Base-by-base conservation (phyloP, 1,140 invertebrate genomes). In the Bombus turneri region DNA sequence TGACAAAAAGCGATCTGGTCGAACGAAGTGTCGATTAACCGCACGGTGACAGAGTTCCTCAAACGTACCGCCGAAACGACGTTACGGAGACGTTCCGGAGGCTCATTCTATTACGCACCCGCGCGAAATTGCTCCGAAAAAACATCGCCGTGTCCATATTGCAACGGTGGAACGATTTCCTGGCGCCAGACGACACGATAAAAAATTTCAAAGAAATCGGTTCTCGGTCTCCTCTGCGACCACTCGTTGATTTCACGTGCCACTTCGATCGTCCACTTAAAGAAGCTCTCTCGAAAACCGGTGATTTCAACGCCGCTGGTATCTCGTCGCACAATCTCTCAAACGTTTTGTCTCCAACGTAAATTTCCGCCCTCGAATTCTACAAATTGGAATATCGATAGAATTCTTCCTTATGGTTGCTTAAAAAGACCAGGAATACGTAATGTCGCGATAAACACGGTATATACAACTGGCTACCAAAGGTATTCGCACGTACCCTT, bases 21-120 rank as follows among this genome's bases (percentile, higher is more conserved):
- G 39, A 64, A 88, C 47, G 57, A 80, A 83, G 87, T 81, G 87
- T 69, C 79, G 88, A 89, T 88, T 86, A 88, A 86, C 47, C 87
- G 81, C 72, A 41, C 47, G 47, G 18, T 53, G 47, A 53, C 47
- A 53, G 47, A 53, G 47, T 53, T 53, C 5, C 18, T 53, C 47
- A 53, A 53, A 53, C 47, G 47, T 53, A 22, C 47, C 47, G 64
- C 39, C 41, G 22, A 75, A 39, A 31, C 41, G 22, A 47, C 39
- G 72, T 22, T 3, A 31, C 66, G 66, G 31, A 18, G 18, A 68
- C 31, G 34, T 34, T 68, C 15, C 59, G 28, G 53, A 59, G 41
- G 39, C 34, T 81, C 41, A 25, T 47, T n/a, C 28, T 25, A 62
- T 34, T 22, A 66, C 31, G 31, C n/a, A 68, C 69, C 71, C 53